phyloP scores from a whole-genome alignment of 2,113 vertebrate species.

The Zosterops lateralis region DNA sequence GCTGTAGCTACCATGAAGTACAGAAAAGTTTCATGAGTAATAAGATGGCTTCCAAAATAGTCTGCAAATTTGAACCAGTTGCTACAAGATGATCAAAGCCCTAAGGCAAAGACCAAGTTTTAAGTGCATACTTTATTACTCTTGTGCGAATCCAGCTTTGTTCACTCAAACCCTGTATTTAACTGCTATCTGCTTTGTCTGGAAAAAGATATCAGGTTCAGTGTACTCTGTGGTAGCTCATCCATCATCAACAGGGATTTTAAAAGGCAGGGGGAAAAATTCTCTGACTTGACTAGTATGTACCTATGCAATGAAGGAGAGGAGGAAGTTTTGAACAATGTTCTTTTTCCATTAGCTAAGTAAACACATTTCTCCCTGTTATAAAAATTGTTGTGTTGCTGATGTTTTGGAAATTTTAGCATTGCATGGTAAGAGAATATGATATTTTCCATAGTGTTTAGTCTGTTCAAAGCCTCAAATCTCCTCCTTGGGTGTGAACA shows the following conservation, averaged over 20 bases:
- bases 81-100: neutral
- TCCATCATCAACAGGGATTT: neutral
- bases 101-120: neutral
- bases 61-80: constrained; percentile 9
- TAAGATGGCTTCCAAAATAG: neutral
- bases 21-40: neutral
- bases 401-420: neutral
- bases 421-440: neutral
- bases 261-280: neutral
- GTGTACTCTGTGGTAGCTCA: neutral
- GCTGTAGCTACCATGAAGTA: neutral
- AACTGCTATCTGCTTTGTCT: neutral
- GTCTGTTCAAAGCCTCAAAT: neutral
- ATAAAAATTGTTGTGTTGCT: neutral
- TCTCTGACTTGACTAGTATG: neutral
- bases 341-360: neutral
- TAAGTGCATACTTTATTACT: neutral
- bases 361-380: neutral
- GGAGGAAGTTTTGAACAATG: neutral
- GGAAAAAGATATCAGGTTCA: neutral
- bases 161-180: neutral
- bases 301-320: neutral
- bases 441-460: neutral
- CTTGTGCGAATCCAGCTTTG: neutral
- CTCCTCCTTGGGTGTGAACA: neutral